Base-by-base conservation (phyloP, 2,888 invertebrate species). In the Hirudinaria manillensis region DNA sequence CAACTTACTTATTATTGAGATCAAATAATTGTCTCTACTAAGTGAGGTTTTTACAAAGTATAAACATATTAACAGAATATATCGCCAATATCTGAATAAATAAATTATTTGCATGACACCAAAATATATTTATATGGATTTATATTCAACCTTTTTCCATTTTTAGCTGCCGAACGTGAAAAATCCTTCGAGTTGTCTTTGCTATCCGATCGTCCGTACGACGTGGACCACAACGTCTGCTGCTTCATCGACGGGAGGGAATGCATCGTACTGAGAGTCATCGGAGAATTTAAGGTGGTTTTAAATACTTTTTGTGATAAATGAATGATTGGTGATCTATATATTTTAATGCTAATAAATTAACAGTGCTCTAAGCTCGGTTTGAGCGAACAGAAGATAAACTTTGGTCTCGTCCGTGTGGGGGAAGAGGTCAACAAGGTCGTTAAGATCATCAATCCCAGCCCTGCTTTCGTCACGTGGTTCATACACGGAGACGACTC, bases 291-390 rank as follows among this genome's bases (percentile, higher is more conserved):
- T 29, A 19, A 7, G 29, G 61, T 61, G n/a, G 7, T 24, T 61
- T n/a, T n/a, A 27, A 13, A 53, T 16, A 21, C 13, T 53, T 16
- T 53, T n/a, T n/a, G n/a, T n/a, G n/a, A 45, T 16, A 16, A 45
- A 16, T 10, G 13, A 7, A 45, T 45, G 45, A 16, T 45, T 45
- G 1, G 1, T 45, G 45, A 45, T 45, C 13, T 45, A n/a, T 2
- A 10, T 45, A 45, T 45, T 45, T 45, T 16, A 16, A 16, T 45
- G 13, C 13, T n/a, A 24, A n/a, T 34, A 68, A 32, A 34, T 13
- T 34, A n/a, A 1, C 68, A 68, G 68, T n/a, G 29, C n/a, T 34
- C 68, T 6, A 36, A 34, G 32, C 68, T 68, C 16, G 68, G n/a
- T 7, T n/a, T 68, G 36, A 32, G 32, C 68, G 2, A 13, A 7